phyloP scores from a whole-genome alignment of 2,797 vertebrate species.

The Eupleurogrammus muticus region DNA sequence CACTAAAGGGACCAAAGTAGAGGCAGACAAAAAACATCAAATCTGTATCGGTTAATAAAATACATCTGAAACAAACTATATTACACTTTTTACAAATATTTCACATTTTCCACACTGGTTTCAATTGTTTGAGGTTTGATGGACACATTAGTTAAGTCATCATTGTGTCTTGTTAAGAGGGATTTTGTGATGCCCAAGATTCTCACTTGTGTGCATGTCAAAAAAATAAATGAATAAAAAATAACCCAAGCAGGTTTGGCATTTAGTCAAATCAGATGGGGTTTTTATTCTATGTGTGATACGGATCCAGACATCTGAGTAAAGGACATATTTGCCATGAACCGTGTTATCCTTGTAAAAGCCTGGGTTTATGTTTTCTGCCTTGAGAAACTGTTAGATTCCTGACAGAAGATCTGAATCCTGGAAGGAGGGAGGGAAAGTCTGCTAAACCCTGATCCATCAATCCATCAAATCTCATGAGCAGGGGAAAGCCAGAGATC shows the following conservation, averaged over 20 bases:
- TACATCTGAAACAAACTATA: too few species aligned
- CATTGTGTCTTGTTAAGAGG: too few species aligned
- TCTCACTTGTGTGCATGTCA: slow-evolving; percentile 17
- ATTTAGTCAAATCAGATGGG: slow-evolving; percentile 46
- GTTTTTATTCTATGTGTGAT: slow-evolving; percentile 70
- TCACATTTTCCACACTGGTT: too few species aligned
- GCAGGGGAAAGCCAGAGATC: slow-evolving; percentile 27
- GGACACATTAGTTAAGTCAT: too few species aligned
- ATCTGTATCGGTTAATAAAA: too few species aligned
- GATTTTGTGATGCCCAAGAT: slow-evolving; percentile 4
- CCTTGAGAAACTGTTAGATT: slow-evolving; percentile 60
- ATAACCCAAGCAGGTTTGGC: slow-evolving; percentile 32
- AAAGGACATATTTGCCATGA: slow-evolving; percentile 74
- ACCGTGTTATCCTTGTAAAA: slow-evolving; percentile 76
- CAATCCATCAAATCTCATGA: slow-evolving; percentile 57
- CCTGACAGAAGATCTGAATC: slow-evolving; percentile 50
- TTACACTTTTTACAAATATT: too few species aligned
- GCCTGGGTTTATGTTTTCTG: slow-evolving; percentile 63
- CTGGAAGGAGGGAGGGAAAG: slow-evolving; percentile 33
- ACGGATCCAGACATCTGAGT: slow-evolving; percentile 69
- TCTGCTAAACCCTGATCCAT: slow-evolving; percentile 53
- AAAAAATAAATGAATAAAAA: slow-evolving; percentile 14
- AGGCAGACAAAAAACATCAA: too few species aligned
- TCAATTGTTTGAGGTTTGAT: too few species aligned
- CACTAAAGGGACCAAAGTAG: neutral